These are phyloP conservation scores for Poecilia latipinna DNA, from an alignment of 2,113 vertebrate genomes.

Conservation along the genomic window DNA sequence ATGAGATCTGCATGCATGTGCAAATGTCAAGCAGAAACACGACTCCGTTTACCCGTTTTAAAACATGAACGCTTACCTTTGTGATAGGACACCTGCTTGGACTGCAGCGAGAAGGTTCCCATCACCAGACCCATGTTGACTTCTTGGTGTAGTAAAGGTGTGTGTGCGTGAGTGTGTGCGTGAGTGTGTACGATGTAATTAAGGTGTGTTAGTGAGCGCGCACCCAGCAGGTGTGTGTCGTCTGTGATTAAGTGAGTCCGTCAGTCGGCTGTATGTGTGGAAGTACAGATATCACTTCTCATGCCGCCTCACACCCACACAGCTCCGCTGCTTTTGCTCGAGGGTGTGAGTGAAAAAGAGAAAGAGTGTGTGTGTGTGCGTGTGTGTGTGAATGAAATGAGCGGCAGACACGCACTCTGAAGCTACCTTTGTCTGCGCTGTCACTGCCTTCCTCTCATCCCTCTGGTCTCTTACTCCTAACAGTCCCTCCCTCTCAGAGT, in stretches of 20 bases:
- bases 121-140: constrained; percentile 81
- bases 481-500: constrained; percentile 20
- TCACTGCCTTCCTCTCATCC: constrained; percentile 64
- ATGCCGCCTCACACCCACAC: constrained; percentile 64
- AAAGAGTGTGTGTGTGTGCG: constrained; percentile 14
- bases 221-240: constrained; percentile 33
- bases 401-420: constrained; percentile 57
- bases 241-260: constrained; percentile 67
- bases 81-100: constrained; percentile 78
- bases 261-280: constrained; percentile 57
- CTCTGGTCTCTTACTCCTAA: constrained; percentile 30
- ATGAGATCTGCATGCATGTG: constrained; percentile 24
- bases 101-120: constrained; percentile 80
- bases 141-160: constrained; percentile 51
- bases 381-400: constrained; percentile 63
- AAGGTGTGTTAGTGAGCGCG: constrained; percentile 35
- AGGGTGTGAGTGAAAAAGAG: constrained; percentile 44
- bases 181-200: constrained; percentile 11
- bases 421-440: constrained; percentile 72
- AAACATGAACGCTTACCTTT: constrained; percentile 73
- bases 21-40: background rate
- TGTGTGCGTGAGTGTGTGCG: constrained; percentile 34
- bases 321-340: constrained; percentile 62
- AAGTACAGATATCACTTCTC: constrained; percentile 66
- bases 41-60: background rate